A percentile compares a stretch with the other conserved stretches of the same genome.
Conservation (phyloP, 2,797 vertebrate genomes). For the Myoxocephalus aenaeus region DNA sequence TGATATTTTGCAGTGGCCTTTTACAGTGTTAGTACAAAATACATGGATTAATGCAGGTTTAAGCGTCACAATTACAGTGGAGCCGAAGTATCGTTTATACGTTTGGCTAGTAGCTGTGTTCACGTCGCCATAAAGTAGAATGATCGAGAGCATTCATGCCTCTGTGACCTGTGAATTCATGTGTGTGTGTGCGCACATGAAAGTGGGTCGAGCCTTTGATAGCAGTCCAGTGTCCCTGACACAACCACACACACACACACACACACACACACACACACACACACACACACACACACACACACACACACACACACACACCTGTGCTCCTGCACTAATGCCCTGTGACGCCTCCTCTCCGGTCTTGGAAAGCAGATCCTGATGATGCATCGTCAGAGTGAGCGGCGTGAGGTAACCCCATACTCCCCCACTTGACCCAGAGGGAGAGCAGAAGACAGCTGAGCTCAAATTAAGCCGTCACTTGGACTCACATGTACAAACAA, state of each 20-base stretch:
- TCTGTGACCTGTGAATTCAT: neutral
- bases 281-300: constrained; percentile 1
- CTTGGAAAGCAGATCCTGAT: constrained; percentile 37
- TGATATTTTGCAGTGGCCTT: neutral
- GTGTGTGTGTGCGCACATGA: neutral
- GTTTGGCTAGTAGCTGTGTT: neutral
- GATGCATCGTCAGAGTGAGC: constrained; percentile 34
- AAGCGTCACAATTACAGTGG: neutral
- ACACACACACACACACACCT: neutral
- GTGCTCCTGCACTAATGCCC: constrained; percentile 39
- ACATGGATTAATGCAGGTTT: neutral
- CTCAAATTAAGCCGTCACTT: constrained; percentile 48
- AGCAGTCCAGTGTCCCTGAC: constrained; percentile 5
- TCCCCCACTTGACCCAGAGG: constrained; percentile 17
- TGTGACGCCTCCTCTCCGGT: constrained; percentile 34
- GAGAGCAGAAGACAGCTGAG: constrained; percentile 50
- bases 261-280: no score
- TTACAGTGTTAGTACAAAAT: neutral
- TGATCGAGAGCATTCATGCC: neutral
- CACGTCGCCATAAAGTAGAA: neutral
- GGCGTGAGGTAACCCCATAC: constrained; percentile 24
- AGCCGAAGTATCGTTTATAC: neutral
- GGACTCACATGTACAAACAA: constrained; percentile 41
- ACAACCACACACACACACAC: constrained; percentile 23
- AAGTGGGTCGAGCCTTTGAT: neutral